Evolutionary conservation across 2,888 invertebrate genomes (phyloP).

Genomic region (Chalcosyrphus nemorum): DNA sequence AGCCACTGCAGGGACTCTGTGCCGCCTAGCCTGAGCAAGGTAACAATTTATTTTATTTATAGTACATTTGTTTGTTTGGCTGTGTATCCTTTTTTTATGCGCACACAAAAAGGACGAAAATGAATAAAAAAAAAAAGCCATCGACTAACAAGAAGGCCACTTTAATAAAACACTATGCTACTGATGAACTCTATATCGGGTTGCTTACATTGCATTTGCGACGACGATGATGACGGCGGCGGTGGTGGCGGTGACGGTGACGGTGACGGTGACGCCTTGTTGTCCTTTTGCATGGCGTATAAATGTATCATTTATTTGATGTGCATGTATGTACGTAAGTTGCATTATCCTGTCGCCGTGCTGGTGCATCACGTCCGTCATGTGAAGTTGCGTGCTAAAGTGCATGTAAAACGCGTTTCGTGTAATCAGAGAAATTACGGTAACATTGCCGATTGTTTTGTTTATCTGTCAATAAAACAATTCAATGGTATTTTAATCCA

Average conservation of each 20-base stretch:
- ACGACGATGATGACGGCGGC: conserved; percentile 5
- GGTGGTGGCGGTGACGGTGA: neutral
- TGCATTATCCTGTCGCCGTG: conserved; percentile 68
- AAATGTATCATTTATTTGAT: conserved; percentile 56
- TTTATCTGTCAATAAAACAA: conserved; percentile 73
- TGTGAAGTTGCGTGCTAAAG: conserved; percentile 62
- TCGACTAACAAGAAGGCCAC: conserved; percentile 51
- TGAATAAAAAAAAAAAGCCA: neutral
- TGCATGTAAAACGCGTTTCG: conserved; percentile 66
- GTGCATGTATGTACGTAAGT: conserved; percentile 57
- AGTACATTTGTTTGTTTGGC: conserved; percentile 42
- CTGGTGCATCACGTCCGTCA: conserved; percentile 63
- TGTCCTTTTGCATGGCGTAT: conserved; percentile 59
- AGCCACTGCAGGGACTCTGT: conserved; percentile 58
- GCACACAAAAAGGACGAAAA: no score
- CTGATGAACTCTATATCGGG: neutral
- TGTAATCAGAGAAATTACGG: conserved; percentile 69
- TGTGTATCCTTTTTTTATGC: conserved; percentile 33
- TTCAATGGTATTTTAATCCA: conserved; percentile 73
- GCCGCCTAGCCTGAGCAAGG: conserved; percentile 44
- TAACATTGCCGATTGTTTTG: conserved; percentile 70
- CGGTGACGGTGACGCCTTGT: conserved; percentile 45
- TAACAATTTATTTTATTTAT: conserved; percentile 39
- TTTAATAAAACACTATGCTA: conserved; percentile 43
- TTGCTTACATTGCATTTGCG: conserved; percentile 33